Evolutionary conservation across 2,797 vertebrate species (phyloP).

Genomic region (Sebastes minor): DNA sequence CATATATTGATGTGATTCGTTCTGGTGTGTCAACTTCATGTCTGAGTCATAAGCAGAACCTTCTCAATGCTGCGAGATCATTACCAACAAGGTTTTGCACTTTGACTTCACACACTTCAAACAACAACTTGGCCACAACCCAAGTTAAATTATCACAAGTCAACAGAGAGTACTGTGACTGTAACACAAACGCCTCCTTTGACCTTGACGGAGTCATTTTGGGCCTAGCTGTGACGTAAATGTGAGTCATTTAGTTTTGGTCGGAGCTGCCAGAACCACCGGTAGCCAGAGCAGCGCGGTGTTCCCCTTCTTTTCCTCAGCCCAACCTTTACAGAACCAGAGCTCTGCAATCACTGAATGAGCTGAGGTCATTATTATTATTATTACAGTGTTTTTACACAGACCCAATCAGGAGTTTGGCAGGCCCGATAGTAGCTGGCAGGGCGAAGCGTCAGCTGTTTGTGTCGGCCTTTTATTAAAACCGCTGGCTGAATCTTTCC

Average conservation of each 20-base stretch:
- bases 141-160: conserved; percentile 13
- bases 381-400: conserved; percentile 18
- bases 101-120: neutral
- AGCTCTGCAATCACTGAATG: conserved; percentile 38
- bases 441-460: conserved; percentile 62
- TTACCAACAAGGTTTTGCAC: neutral
- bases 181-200: conserved; percentile 3
- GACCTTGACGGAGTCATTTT: neutral
- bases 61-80: neutral
- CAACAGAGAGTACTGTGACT: conserved; percentile 2
- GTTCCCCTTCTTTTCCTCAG: conserved; percentile 32
- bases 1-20: no score
- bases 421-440: conserved; percentile 57
- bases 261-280: neutral
- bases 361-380: conserved; percentile 63
- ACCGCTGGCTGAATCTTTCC: conserved; percentile 63
- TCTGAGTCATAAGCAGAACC: neutral
- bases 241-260: neutral
- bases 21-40: neutral
- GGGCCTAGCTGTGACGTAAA: neutral
- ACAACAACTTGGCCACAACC: neutral
- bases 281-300: conserved; percentile 13
- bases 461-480: conserved; percentile 62
- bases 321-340: conserved; percentile 32
- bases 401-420: conserved; percentile 53